Evolutionary conservation across 2,888 invertebrate genomes (phyloP).

Genomic region (Tuta absoluta): DNA sequence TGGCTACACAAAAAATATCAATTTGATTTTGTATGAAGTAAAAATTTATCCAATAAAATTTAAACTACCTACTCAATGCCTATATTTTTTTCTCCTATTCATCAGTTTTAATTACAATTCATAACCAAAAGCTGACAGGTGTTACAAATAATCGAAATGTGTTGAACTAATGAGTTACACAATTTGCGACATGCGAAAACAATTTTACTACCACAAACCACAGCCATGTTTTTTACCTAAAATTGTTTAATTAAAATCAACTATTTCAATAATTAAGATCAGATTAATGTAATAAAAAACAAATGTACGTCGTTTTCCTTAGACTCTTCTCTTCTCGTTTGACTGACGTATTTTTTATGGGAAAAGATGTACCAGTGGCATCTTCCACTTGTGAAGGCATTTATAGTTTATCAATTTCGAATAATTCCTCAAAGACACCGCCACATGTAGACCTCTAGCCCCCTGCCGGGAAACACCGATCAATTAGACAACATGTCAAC

Average conservation of each 20-base stretch:
- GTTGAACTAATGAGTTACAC: constrained; percentile 21
- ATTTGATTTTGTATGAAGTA: neutral
- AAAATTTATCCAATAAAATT: neutral
- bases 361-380: constrained; percentile 75
- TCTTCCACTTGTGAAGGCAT: constrained; percentile 73
- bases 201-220: constrained; percentile 9
- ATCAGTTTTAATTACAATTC: neutral
- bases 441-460: constrained; percentile 67
- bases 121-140: neutral
- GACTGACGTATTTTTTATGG: constrained; percentile 53
- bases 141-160: constrained; percentile 4
- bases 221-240: constrained; percentile 1
- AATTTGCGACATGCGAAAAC: constrained; percentile 12
- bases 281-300: neutral
- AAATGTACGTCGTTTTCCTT: constrained; percentile 35
- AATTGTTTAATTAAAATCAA: neutral
- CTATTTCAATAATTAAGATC: neutral
- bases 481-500: constrained; percentile 82
- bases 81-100: neutral
- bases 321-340: constrained; percentile 41
- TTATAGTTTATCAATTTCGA: constrained; percentile 78
- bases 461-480: constrained; percentile 78
- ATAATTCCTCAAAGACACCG: constrained; percentile 78
- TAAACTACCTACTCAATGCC: neutral
- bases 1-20: constrained; percentile 39